phyloP scores from a whole-genome alignment of 2,113 vertebrate species.

The Dromaius novaehollandiae region DNA sequence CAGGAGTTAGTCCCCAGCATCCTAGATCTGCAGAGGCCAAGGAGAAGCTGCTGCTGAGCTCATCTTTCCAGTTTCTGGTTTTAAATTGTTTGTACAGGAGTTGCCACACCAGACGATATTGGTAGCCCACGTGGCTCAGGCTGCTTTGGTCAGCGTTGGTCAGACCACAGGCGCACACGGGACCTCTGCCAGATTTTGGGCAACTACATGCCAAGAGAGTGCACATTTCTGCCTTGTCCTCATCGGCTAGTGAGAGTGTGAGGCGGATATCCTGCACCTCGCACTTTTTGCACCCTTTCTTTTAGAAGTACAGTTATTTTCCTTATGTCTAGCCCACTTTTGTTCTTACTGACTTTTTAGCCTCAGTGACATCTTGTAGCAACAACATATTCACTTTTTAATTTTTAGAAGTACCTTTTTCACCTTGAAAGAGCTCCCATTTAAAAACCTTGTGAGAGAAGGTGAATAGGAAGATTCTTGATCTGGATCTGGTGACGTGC shows the following conservation, averaged over 20 bases:
- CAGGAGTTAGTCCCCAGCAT: neutral
- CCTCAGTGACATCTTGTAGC: neutral
- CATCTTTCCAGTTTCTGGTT: neutral
- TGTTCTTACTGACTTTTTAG: neutral
- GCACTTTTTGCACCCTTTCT: neutral
- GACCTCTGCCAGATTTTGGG: neutral
- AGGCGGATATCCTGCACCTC: neutral
- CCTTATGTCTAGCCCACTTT: neutral
- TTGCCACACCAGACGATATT: neutral
- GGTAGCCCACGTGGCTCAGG: neutral
- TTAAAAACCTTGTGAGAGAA: neutral
- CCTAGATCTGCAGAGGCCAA: neutral
- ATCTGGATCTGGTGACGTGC: neutral
- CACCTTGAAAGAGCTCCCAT: neutral
- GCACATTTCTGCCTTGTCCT: neutral
- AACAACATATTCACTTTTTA: neutral
- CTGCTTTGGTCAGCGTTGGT: neutral
- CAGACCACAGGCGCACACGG: neutral
- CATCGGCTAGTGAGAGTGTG: neutral
- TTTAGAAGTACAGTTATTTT: neutral
- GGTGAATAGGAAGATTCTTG: neutral
- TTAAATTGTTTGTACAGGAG: neutral
- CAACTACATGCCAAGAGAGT: neutral
- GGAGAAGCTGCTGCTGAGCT: neutral
- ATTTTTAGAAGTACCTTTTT: neutral